Percentiles rank a stretch among this genome's conserved stretches.
Conservation (phyloP, 1,140 invertebrate species). For the Drosophila kikkawai region DNA sequence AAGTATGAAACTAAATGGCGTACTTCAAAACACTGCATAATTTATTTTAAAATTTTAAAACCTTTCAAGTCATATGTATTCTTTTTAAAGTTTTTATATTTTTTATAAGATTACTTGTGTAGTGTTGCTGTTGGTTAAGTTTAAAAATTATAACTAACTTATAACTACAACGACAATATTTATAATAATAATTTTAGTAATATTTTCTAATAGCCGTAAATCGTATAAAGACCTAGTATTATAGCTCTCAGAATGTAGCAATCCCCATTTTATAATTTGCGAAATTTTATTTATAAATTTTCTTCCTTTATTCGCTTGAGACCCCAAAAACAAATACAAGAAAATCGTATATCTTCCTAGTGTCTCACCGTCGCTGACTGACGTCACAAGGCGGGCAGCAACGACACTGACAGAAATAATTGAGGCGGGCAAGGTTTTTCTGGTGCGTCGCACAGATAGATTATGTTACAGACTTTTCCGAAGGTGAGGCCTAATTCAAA, state of each 20-base stretch:
- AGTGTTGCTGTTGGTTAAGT: too few relatives aligned
- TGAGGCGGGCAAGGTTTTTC: conserved; percentile 34
- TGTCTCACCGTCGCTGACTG: conserved; percentile 23
- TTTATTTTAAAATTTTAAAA: too few relatives aligned
- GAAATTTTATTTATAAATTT: too few relatives aligned
- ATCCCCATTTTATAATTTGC: not conserved
- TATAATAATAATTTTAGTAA: too few relatives aligned
- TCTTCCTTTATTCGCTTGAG: not conserved
- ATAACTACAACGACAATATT: too few relatives aligned
- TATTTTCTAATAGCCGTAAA: too few relatives aligned
- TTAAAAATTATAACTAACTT: too few relatives aligned
- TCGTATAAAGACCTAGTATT: not conserved
- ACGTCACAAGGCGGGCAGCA: conserved; percentile 31
- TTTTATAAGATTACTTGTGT: too few relatives aligned
- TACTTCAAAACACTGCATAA: not conserved
- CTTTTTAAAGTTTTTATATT: too few relatives aligned
- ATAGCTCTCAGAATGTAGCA: not conserved
- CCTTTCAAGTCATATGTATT: too few relatives aligned
- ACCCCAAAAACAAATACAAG: not conserved
- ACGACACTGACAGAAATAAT: conserved; percentile 31
- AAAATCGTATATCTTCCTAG: conserved; percentile 33
- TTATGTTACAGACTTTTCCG: conserved; percentile 50
- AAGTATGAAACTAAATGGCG: not conserved
- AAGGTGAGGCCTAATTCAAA: conserved; percentile 48
- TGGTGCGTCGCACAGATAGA: conserved; percentile 28